Evolutionary conservation across 2,888 invertebrate species (phyloP).

Genomic region (Folsomia manolachei): DNA sequence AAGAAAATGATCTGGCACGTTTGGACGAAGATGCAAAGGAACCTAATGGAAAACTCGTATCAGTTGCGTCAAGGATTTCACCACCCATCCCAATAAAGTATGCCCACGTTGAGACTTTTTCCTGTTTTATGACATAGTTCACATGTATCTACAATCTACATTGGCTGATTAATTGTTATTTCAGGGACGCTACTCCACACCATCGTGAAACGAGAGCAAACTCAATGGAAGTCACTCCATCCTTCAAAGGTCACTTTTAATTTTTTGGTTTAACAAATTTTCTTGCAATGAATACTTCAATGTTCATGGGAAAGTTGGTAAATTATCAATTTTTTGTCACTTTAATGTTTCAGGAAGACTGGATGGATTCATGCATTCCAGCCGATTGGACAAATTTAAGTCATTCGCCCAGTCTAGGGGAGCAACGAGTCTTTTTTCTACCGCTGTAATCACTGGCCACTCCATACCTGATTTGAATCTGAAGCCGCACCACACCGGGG

Average conservation of each 20-base stretch:
- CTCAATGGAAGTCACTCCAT: constrained; percentile 26
- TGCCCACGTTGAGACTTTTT: no score
- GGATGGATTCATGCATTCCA: constrained; percentile 7
- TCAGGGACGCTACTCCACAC: constrained; percentile 33
- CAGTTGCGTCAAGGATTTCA: constrained; percentile 55
- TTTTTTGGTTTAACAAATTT: no score
- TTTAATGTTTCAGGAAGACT: constrained; percentile 16
- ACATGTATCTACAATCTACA: no score
- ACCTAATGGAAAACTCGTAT: not conserved
- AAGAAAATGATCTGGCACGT: not conserved
- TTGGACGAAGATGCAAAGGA: not conserved
- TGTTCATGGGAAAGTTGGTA: no score
- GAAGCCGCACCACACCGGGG: not conserved
- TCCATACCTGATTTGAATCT: constrained; percentile 8
- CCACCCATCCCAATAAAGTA: constrained; percentile 76
- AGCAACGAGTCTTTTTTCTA: constrained; percentile 79
- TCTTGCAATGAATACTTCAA: not conserved
- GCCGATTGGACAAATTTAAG: constrained; percentile 25
- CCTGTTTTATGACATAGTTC: no score
- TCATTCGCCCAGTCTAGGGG: constrained; percentile 21
- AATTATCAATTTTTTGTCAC: no score
- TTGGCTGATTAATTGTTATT: no score
- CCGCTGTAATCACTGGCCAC: constrained; percentile 92
- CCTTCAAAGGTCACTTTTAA: constrained; percentile 15
- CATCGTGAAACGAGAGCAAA: constrained; percentile 33